Base-by-base conservation (phyloP, 2,888 invertebrate species). In the Acrobasis repandana region DNA sequence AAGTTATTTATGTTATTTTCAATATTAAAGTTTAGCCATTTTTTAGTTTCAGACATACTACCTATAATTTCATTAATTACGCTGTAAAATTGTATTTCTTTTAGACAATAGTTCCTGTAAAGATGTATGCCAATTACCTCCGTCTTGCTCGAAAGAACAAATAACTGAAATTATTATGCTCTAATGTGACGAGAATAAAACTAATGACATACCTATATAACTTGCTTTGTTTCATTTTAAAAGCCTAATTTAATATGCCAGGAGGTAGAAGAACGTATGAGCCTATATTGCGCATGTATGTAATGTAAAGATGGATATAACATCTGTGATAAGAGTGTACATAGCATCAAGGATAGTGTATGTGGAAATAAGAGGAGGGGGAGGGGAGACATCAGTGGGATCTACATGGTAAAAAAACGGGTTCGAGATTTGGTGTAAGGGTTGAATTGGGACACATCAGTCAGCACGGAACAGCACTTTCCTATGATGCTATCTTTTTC, bases 61-160 rank as follows among this genome's bases (percentile, higher is more conserved):
- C 9, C 6, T 1, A 8, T 20, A 28, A 28, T 28, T 38, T 38
- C 38, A 38, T 38, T 38, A n/a, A n/a, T 8, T 38, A 38, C 14
- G 9, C 34, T 34, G 34, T 4, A 34, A 34, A 36, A 38, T 10
- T 38, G 14, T 38, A 14, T n/a, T 43, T 1, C n/a, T 43, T n/a
- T 11, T 43, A 43, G 11, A 28, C 28, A 28, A 28, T 28, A 28
- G 6, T 28, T 20, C 20, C 20, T 20, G 4, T 28, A 28, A 5
- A 28, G 8, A 6, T 2, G 4, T 28, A 28, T 16, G n/a, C 18
- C 11, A 48, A 10, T 28, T 33, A n/a, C 50, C 50, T 28, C 50
- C 50, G 28, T 50, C 50, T 28, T 28, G n/a, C 28, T 28, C 28
- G 11, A n/a, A 50, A 28, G 50, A 50, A 50, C 50, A 50, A 52